Conservation (phyloP, 1,140 invertebrate species). For the Vanessa tameamea region DNA sequence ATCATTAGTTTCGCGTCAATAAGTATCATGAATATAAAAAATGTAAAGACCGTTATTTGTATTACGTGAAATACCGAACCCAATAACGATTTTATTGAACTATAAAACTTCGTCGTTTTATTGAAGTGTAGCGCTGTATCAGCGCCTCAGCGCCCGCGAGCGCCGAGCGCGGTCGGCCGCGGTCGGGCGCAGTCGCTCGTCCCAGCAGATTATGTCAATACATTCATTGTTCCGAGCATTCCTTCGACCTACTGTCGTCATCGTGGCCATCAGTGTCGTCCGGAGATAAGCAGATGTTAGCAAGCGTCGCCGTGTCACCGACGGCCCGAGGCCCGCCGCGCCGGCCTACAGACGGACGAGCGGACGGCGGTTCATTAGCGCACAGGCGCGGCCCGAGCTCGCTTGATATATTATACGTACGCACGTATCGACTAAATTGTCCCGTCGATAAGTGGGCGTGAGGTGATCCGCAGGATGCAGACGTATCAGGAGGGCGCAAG, state of each 20-base stretch:
- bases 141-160: too few species aligned
- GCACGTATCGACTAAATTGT: constrained; percentile 72
- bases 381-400: constrained; percentile 35
- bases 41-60: constrained; percentile 4
- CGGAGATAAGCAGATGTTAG: constrained; percentile 36
- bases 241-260: constrained; percentile 28
- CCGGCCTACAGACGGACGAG: constrained; percentile 24
- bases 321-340: constrained; percentile 9
- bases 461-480: constrained; percentile 32
- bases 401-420: constrained; percentile 70
- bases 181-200: neutral
- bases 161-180: too few species aligned
- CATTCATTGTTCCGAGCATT: constrained; percentile 21
- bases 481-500: neutral
- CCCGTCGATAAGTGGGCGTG: constrained; percentile 71
- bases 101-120: constrained; percentile 2
- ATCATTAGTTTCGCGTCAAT: neutral
- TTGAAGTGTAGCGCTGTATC: too few species aligned
- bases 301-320: constrained; percentile 4
- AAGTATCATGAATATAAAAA: neutral
- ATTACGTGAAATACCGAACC: neutral
- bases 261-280: constrained; percentile 29
- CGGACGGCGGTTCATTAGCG: constrained; percentile 52
- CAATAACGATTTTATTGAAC: neutral
- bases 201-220: neutral